Conservation (phyloP, 2,113 vertebrate genomes). For the Rhabdomys dilectus region DNA sequence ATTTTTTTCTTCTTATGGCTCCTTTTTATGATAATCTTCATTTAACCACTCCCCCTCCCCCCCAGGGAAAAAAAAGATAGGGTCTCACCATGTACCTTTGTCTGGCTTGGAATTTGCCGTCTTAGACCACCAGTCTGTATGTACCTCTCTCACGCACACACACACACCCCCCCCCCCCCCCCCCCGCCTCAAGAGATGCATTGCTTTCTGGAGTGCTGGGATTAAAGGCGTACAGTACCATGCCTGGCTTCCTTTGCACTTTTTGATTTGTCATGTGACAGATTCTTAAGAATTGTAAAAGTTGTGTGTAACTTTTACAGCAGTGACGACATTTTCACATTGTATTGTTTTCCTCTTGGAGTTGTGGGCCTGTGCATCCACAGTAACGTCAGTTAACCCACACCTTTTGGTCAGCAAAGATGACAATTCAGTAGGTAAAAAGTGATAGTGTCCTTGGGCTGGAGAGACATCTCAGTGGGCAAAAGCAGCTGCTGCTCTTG, state of each 20-base stretch:
- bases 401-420: neutral
- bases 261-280: neutral
- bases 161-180: too few relatives aligned
- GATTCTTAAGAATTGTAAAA: neutral
- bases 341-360: neutral
- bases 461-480: neutral
- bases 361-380: neutral
- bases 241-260: neutral
- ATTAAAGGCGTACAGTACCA: neutral
- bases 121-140: neutral
- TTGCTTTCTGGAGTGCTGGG: neutral
- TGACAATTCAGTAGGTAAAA: neutral
- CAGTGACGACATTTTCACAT: neutral
- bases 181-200: neutral
- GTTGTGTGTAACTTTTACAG: neutral
- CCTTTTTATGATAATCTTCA: neutral
- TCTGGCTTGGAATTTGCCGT: neutral
- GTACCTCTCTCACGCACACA: too few relatives aligned
- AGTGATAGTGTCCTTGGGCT: neutral
- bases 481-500: neutral
- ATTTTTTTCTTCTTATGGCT: conserved; percentile 3
- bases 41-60: neutral
- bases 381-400: neutral
- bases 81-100: neutral
- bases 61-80: neutral